Evolutionary conservation across 2,888 invertebrate genomes (phyloP), one percentile per base, ranked within the genome.

Genomic region (Macrosoma leucophasiata): DNA sequence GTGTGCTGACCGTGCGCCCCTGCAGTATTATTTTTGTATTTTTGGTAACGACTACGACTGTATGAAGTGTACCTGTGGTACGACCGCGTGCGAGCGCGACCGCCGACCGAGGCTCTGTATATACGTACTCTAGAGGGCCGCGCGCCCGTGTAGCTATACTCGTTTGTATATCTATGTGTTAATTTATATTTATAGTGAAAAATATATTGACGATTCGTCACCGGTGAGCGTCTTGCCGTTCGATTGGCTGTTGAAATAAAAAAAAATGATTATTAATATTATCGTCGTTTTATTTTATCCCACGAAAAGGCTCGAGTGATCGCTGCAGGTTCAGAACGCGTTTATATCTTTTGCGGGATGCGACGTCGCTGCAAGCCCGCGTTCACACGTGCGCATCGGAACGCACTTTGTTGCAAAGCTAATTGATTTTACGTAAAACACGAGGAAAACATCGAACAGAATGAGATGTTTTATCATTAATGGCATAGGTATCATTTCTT

Each of bases 21-120:
- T 65, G 60, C 77, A 77, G 79, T 78, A 79, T 78, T 79, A 78
- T 72, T 72, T 58, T 74, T 72, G 65, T 74, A 72, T 68, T 62
- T 58, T 52, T 52, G 59, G 58, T 64, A 59, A 64, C 62, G 65
- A 66, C 52, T 62, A 59, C 62, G 62, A 54, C 52, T 42, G 41
- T 38, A 42, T 39, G 46, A 43, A 32, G 26, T 22, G 45, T 44
- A 41, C 36, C 33, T 37, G 35, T 29, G 35, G 40, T 35, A 27
- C 39, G 25, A 10, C 32, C 36, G 41, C 36, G 30, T 29, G 17
- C 20, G 33, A 25, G 25, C 22, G 29, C 33, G 40, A 33, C 18
- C n/a, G 34, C 34, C 17, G 15, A 5, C 32, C 29, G 48, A 43
- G 49, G 43, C 48, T 41, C 40, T 48, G 50, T 53, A 50, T 33